Base-by-base conservation (phyloP, 2,888 invertebrate genomes). In the Biston betularia region DNA sequence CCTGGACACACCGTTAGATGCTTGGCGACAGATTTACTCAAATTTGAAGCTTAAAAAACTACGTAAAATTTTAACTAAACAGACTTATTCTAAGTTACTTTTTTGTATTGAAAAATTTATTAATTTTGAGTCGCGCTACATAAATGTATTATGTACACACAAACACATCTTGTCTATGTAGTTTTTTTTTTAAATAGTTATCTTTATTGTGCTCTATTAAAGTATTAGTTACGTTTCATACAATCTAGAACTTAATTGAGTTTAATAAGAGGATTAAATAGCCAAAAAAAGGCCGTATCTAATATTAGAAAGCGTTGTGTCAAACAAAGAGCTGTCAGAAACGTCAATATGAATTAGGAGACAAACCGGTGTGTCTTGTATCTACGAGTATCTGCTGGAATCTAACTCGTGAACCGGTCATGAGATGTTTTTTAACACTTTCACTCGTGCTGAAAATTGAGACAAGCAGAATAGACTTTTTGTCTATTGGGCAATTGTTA, bases 271-370 rank as follows among this genome's bases (percentile, higher is more conserved):
- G 46, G n/a, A 59, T 52, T 46, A 48, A 14, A 35, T 52, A 46
- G 58, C 14, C 45, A 54, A 54, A 48, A n/a, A 48, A 50, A 56
- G 35, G 8, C 45, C 56, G 61, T 38, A 34, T 50, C 42, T 58
- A 64, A 70, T 63, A 64, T 69, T 74, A 74, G 75, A 76, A 73
- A 76, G 75, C 68, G 66, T 61, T 68, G 49, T 64, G 65, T 68
- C 69, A 59, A 68, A 75, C 71, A 73, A 73, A 72, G 54, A 72
- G 65, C 70, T 74, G 74, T 74, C 75, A 72, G 15, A 69, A 59
- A 62, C 69, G 72, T 74, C 74, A 72, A 58, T 68, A 60, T 61
- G 55, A 56, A 49, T 62, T 58, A 38, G 49, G 58, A 57, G 52
- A 52, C 42, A 56, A 69, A 65, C 45, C 57, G 14, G 58, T 56